Evolutionary conservation across 30 jellyfish, hydroid and myxozoan species (phyloP).

Genomic region (Cassiopea andromeda): DNA sequence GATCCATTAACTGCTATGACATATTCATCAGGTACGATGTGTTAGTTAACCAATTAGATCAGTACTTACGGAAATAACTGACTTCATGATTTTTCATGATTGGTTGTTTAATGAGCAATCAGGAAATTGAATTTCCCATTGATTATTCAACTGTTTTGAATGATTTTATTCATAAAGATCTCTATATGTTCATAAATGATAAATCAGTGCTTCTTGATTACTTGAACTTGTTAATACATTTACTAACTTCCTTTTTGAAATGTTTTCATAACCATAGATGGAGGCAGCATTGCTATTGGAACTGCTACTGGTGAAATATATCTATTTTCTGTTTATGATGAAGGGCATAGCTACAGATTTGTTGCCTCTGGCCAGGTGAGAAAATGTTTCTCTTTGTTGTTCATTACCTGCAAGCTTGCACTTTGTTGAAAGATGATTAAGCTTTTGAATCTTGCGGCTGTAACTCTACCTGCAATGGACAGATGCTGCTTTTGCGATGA

Average conservation of each 20-base stretch:
- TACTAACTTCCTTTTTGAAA: background rate
- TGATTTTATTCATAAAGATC: too few relatives aligned
- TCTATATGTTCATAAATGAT: too few relatives aligned
- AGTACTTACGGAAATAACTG: too few relatives aligned
- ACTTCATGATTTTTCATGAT: too few relatives aligned
- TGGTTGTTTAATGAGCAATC: too few relatives aligned
- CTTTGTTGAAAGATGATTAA: too few relatives aligned
- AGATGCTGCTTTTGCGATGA: background rate
- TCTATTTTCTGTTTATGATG: constrained; percentile 72
- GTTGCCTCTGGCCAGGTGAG: constrained; percentile 68
- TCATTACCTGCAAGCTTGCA: too few relatives aligned
- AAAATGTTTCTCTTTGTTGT: background rate
- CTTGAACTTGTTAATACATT: too few relatives aligned
- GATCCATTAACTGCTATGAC: constrained; percentile 19
- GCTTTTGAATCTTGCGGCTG: background rate
- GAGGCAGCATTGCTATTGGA: constrained; percentile 84
- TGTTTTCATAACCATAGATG: constrained; percentile 15
- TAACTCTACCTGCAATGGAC: background rate
- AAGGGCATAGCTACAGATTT: constrained; percentile 80
- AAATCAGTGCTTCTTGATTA: too few relatives aligned
- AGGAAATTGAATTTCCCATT: too few relatives aligned
- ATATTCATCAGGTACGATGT: constrained; percentile 39
- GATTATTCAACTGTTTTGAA: too few relatives aligned
- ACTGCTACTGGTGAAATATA: constrained; percentile 69
- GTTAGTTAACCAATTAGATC: too few relatives aligned